phyloP scores from a whole-genome alignment of 2,888 invertebrate species.

The Pammene fasciana region DNA sequence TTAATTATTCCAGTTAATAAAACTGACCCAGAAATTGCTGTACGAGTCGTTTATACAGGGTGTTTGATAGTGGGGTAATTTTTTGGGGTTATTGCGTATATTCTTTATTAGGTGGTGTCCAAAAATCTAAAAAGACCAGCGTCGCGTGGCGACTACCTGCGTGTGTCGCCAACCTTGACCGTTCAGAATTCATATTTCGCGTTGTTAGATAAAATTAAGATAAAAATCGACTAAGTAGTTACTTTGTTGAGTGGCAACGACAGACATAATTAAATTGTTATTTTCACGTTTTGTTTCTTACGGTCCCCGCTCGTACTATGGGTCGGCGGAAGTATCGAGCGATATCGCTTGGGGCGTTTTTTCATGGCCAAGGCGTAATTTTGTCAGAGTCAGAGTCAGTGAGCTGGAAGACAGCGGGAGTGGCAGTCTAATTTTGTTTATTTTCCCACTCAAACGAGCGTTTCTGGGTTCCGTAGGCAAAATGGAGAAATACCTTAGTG shows the following conservation, averaged over 20 bases:
- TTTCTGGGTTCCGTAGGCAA: no score
- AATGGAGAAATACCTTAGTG: no score
- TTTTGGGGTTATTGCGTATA: no score
- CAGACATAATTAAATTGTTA: constrained; percentile 3
- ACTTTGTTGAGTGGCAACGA: constrained; percentile 16
- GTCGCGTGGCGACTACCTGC: constrained; percentile 24
- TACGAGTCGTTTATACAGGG: no score
- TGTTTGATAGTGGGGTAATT: no score
- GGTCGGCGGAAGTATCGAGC: background rate
- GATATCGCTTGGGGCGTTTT: no score
- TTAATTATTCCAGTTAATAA: no score
- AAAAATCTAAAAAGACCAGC: constrained; percentile 4
- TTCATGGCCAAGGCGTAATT: background rate
- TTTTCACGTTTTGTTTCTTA: background rate
- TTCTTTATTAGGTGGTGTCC: no score
- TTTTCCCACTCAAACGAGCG: background rate
- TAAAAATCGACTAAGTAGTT: constrained; percentile 19
- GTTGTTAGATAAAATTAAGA: constrained; percentile 36
- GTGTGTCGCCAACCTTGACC: constrained; percentile 30
- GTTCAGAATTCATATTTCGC: constrained; percentile 32
- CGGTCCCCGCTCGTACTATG: no score
- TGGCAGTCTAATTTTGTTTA: constrained; percentile 13
- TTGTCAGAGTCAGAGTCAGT: constrained; percentile 5
- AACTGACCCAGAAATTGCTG: no score
- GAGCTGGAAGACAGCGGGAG: background rate